Evolutionary conservation across 2,113 vertebrate species (phyloP).

Genomic region (Falco punctatus): DNA sequence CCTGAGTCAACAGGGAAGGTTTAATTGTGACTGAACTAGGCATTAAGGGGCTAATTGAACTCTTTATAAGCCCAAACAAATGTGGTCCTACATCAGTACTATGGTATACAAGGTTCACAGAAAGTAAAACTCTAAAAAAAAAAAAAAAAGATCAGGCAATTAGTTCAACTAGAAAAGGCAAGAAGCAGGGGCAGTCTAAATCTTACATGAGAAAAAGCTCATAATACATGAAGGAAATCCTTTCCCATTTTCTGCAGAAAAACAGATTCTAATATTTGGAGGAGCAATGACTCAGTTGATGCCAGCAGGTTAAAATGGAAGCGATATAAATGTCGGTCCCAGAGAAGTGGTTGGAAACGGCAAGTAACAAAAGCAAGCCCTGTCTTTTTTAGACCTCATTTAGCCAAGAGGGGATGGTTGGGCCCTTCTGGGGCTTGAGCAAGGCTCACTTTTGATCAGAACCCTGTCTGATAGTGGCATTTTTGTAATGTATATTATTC

Average conservation of each 20-base stretch:
- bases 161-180: conserved; percentile 47
- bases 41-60: conserved; percentile 74
- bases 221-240: background rate
- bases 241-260: conserved; percentile 7
- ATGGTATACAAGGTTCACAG: background rate
- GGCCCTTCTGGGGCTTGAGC: background rate
- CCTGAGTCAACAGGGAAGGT: conserved; percentile 62
- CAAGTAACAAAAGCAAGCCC: background rate
- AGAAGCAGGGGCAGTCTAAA: background rate
- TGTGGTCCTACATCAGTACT: conserved; percentile 11
- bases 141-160: background rate
- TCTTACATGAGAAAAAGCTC: background rate
- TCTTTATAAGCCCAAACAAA: conserved; percentile 70
- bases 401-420: background rate
- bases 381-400: background rate
- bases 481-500: conserved; percentile 24
- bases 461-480: background rate
- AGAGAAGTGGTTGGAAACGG: conserved; percentile 14
- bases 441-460: conserved; percentile 1
- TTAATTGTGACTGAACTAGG: conserved; percentile 73
- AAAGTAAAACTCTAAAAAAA: conserved; percentile 34
- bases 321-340: conserved; percentile 11
- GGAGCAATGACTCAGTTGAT: conserved; percentile 4
- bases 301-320: conserved; percentile 40
- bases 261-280: background rate